Base-by-base conservation (phyloP, 2,113 vertebrate genomes). In the Choloepus hoffmanni region DNA sequence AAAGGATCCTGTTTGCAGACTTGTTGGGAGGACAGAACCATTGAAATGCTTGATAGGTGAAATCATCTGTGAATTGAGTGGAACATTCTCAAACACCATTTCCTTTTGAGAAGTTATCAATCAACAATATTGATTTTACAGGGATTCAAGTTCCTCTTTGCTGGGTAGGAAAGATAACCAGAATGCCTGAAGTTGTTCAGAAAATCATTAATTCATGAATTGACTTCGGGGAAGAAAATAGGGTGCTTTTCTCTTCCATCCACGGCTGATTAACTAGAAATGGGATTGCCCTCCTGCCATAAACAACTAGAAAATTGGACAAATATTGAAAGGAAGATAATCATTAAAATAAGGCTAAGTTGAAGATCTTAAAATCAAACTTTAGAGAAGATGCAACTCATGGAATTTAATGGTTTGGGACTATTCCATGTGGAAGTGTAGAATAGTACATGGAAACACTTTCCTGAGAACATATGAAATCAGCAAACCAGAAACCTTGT, bases 251-350 rank as follows among this genome's bases (percentile, higher is more conserved):
- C 21, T 84, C 70, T 60, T 72, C 12, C 0, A 67, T 11, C 16
- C 21, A 18, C 15, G 45, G 60, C 33, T 83, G 19, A 60, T 84
- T 43, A 62, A 36, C 30, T 70, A 36, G 36, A 65, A 28, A 15
- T 83, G 62, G 40, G 83, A 58, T 50, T 81, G 26, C 60, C 36
- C 33, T 63, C 7, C 18, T 82, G n/a, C 19, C 10, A 24, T 76
- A 55, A 95, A 81, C 8, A 82, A 72, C 11, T 36, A 68, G 84
- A 65, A 91, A 67, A 62, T 43, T 11, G 63, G 45, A 77, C 7
- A 92, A 77, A 94, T 82, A 23, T 78, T 82, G 40, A 89, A 82
- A 94, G 36, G 30, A 92, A 87, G 40, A 67, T 85, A 15, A 24
- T 24, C 89, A 60, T 72, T 85, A 78, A 94, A 93, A 74, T 21